phyloP scores from a whole-genome alignment of 1,140 invertebrate species.

The Aphaenogaster rudis region DNA sequence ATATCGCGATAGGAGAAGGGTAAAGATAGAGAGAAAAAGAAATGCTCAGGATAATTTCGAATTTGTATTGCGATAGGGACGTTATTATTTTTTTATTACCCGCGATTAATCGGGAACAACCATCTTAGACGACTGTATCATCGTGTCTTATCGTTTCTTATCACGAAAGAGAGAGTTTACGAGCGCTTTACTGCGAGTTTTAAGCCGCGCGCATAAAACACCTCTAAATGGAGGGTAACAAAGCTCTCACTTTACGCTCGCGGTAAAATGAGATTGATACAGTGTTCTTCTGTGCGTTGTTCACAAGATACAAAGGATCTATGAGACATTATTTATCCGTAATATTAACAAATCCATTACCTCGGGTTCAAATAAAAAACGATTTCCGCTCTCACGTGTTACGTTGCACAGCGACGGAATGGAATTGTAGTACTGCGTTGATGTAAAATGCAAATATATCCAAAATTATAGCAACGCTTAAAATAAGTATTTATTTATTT shows the following conservation, averaged over 20 bases:
- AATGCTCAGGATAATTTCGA: background rate
- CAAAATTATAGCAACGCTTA: background rate
- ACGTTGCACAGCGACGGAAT: background rate
- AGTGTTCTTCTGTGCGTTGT: constrained; percentile 8
- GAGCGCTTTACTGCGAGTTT: constrained; percentile 38
- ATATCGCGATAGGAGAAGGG: background rate
- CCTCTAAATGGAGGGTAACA: constrained; percentile 45
- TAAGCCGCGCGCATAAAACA: constrained; percentile 60
- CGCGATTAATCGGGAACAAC: constrained; percentile 37
- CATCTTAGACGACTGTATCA: constrained; percentile 14
- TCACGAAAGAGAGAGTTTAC: constrained; percentile 38
- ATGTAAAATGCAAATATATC: background rate
- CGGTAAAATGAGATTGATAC: constrained; percentile 62
- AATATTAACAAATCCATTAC: constrained; percentile 9
- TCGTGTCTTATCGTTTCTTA: constrained; percentile 61
- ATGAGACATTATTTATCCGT: constrained; percentile 6
- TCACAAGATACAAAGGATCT: background rate
- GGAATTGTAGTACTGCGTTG: background rate
- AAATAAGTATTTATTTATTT: constrained; percentile 2
- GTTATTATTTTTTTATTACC: constrained; percentile 57
- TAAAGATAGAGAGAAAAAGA: too few species aligned
- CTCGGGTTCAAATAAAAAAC: background rate
- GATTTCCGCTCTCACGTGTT: background rate
- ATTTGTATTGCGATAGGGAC: too few species aligned
- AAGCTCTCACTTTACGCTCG: constrained; percentile 54